Conservation (phyloP, 2,797 vertebrate genomes). For the Neostethus bicornis region DNA sequence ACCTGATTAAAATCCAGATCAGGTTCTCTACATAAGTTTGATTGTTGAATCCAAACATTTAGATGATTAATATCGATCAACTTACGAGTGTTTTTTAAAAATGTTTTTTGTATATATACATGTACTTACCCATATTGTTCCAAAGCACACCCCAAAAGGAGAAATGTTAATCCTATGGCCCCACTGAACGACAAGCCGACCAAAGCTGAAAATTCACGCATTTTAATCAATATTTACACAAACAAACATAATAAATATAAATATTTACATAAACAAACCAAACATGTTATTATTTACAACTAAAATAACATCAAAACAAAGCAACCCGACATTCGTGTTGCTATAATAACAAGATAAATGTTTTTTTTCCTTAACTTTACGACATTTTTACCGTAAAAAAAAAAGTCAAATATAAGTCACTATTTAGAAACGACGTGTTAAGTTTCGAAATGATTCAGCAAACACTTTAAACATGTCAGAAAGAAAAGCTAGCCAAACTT, state of each 20-base stretch:
- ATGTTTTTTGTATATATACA: neutral
- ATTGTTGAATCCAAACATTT: too few relatives aligned
- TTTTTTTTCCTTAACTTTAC: neutral
- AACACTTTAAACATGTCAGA: neutral
- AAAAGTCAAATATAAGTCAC: neutral
- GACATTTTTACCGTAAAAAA: neutral
- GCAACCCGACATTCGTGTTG: too few relatives aligned
- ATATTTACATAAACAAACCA: neutral
- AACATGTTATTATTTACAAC: neutral
- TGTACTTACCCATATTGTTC: conserved; percentile 87
- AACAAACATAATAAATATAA: too few relatives aligned
- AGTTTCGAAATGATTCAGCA: conserved; percentile 27
- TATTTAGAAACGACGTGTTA: neutral
- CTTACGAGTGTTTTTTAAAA: too few relatives aligned
- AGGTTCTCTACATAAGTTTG: too few relatives aligned
- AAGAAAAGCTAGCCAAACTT: conserved; percentile 29
- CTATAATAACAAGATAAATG: neutral
- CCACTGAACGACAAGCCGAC: conserved; percentile 93
- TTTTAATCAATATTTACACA: too few relatives aligned
- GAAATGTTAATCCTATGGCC: conserved; percentile 93
- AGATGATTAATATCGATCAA: too few relatives aligned
- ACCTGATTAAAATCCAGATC: too few relatives aligned
- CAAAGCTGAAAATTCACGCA: conserved; percentile 80
- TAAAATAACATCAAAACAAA: neutral
- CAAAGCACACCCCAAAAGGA: conserved; percentile 92